Conservation (phyloP, 2,888 invertebrate species). For the Agonopterix alstromeriana region DNA sequence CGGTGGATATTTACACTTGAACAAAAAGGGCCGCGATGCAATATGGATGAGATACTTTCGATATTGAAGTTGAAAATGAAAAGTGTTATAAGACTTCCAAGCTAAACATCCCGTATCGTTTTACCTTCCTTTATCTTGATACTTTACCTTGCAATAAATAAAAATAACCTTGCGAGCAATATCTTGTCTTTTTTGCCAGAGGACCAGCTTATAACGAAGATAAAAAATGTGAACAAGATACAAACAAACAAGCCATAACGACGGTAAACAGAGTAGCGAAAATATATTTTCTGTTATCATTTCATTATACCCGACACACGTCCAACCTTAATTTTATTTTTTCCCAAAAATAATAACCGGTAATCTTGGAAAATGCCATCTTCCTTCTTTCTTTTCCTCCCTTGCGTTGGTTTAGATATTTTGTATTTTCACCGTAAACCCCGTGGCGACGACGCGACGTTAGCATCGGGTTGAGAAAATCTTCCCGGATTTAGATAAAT, state of each 20-base stretch:
- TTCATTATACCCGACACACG: conserved; percentile 16
- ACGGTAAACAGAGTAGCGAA: conserved; percentile 2
- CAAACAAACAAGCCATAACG: not conserved
- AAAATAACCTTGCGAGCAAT: not conserved
- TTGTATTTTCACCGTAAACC: conserved; percentile 23
- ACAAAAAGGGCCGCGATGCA: conserved; percentile 12
- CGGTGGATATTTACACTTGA: conserved; percentile 15
- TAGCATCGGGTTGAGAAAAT: conserved; percentile 27
- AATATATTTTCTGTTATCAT: conserved; percentile 17
- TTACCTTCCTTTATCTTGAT: not conserved
- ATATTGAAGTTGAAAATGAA: conserved; percentile 5
- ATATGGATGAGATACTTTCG: conserved; percentile 8
- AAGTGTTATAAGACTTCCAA: not conserved
- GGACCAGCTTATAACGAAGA: not conserved
- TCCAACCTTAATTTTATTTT: conserved; percentile 26
- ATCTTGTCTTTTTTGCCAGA: not conserved
- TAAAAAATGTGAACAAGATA: not conserved
- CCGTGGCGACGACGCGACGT: conserved; percentile 5
- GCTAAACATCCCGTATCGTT: not conserved
- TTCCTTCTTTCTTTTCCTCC: conserved; percentile 9
- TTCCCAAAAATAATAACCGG: conserved; percentile 27
- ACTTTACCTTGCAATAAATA: not conserved
- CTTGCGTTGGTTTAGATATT: conserved; percentile 12
- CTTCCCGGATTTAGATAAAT: conserved; percentile 31
- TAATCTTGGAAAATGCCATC: conserved; percentile 27